Conservation (phyloP, 2,888 invertebrate genomes). For the Eristalis pertinax region DNA sequence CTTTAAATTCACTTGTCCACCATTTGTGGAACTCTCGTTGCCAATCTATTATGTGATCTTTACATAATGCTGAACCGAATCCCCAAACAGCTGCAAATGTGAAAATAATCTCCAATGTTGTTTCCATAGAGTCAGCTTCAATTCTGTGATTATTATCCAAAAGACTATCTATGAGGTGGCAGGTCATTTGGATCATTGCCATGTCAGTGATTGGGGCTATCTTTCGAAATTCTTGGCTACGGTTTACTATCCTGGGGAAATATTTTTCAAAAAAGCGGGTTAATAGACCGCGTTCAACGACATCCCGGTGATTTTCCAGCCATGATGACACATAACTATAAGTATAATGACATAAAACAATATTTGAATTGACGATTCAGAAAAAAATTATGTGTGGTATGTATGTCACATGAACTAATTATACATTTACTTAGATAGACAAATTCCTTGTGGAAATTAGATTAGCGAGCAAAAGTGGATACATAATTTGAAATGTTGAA, state of each 20-base stretch:
- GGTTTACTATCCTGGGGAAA: constrained; percentile 91
- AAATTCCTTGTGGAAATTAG: too few species aligned
- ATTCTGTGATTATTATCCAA: constrained; percentile 80
- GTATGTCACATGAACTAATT: too few species aligned
- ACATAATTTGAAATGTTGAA: too few species aligned
- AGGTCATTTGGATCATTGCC: constrained; percentile 94
- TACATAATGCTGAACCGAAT: constrained; percentile 94
- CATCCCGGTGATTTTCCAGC: constrained; percentile 90
- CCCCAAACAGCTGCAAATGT: constrained; percentile 96
- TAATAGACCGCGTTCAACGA: constrained; percentile 90
- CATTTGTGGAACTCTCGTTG: constrained; percentile 97
- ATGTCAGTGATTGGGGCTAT: constrained; percentile 95
- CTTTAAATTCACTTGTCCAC: constrained; percentile 96
- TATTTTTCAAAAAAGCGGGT: constrained; percentile 97
- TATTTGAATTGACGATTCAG: constrained; percentile 24
- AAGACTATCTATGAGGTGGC: constrained; percentile 92
- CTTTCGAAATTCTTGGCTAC: constrained; percentile 90
- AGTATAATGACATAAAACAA: constrained; percentile 60
- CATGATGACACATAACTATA: constrained; percentile 92
- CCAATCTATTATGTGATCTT: constrained; percentile 95
- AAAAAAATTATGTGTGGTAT: too few species aligned
- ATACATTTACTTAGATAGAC: too few species aligned
- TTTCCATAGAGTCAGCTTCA: constrained; percentile 86
- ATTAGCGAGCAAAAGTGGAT: too few species aligned
- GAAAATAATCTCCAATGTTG: constrained; percentile 93